These are phyloP conservation scores for Neosilurus mollespiculum DNA, from an alignment of 2,797 vertebrate genomes.

Conservation along the genomic window DNA sequence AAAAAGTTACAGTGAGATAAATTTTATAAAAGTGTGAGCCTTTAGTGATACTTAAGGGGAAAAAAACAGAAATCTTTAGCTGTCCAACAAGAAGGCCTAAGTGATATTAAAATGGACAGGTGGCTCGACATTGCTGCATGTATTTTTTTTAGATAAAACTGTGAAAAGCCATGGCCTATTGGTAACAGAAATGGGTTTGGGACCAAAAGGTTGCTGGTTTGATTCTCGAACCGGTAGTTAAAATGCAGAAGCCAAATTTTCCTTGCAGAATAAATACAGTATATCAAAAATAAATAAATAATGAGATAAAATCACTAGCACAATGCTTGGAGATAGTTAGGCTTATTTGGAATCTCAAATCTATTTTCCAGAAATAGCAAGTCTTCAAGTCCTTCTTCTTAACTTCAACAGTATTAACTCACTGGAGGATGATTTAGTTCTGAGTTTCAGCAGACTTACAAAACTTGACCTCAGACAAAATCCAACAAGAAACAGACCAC, in stretches of 20 bases:
- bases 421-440: slow-evolving; percentile 50
- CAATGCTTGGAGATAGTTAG: too few species aligned
- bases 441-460: slow-evolving; percentile 44
- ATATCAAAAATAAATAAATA: too few species aligned
- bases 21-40: background rate
- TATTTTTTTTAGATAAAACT: too few species aligned
- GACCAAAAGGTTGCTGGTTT: too few species aligned
- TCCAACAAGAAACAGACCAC: slow-evolving; percentile 44
- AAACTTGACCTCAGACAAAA: slow-evolving; percentile 56
- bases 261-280: too few species aligned
- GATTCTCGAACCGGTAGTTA: too few species aligned
- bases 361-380: slow-evolving; percentile 45
- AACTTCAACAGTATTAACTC: slow-evolving; percentile 45
- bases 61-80: background rate
- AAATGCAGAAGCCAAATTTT: too few species aligned
- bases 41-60: background rate
- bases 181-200: too few species aligned
- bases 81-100: too few species aligned
- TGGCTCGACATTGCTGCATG: background rate
- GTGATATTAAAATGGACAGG: background rate
- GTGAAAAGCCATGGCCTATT: too few species aligned
- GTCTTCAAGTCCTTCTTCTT: slow-evolving; percentile 49
- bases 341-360: slow-evolving; percentile 4
- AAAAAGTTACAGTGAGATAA: background rate
- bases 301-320: background rate